Evolutionary conservation across 2,113 vertebrate species (phyloP).

Genomic region (Syngnathoides biaculeatus): DNA sequence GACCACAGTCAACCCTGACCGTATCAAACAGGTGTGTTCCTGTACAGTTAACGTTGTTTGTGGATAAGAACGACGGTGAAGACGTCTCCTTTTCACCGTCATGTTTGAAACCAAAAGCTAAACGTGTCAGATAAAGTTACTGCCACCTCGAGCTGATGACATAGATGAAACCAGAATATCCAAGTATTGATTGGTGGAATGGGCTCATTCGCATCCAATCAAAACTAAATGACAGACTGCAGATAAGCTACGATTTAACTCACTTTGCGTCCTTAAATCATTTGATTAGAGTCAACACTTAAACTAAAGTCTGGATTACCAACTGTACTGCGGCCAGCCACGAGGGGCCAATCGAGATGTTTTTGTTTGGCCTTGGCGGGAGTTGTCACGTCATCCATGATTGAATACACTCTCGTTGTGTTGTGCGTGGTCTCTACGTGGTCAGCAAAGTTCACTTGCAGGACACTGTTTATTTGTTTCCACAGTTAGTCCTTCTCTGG

Average conservation of each 20-base stretch:
- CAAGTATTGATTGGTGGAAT: background rate
- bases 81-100: background rate
- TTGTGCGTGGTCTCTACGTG: slow-evolving; percentile 21
- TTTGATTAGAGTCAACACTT: background rate
- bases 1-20: slow-evolving; percentile 98
- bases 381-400: slow-evolving; percentile 2
- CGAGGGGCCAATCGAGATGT: background rate
- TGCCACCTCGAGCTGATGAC: background rate
- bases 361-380: background rate
- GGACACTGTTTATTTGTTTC: slow-evolving; percentile 42
- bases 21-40: slow-evolving; percentile 96
- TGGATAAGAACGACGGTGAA: background rate
- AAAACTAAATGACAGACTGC: background rate
- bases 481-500: slow-evolving; percentile 36
- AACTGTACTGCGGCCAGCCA: background rate
- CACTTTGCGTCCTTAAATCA: background rate
- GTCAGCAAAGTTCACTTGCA: slow-evolving; percentile 29
- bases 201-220: background rate
- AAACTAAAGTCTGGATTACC: background rate
- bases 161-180: background rate
- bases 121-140: background rate
- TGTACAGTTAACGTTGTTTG: background rate
- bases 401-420: background rate
- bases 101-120: background rate
- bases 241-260: background rate